Evolutionary conservation across 1,140 invertebrate genomes (phyloP), one percentile per base, ranked within the genome.

Genomic region (Aphelinus certus): DNA sequence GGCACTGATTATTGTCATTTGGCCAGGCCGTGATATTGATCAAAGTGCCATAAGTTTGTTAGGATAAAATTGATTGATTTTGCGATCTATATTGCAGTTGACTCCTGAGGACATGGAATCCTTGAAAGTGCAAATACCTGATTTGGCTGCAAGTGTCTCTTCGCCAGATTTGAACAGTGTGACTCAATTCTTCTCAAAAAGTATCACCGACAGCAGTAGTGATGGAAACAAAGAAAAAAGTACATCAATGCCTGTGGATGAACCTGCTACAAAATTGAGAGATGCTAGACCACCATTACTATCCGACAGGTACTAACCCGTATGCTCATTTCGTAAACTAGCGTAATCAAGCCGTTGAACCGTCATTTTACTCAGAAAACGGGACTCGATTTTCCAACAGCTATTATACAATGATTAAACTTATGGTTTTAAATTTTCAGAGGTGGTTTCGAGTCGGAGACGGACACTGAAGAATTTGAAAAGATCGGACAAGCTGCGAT

Each of bases 401-500:
- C 86, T 88, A 72, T 74, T 72, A 57, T 75, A 48, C 69, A 10
- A 69, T 69, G 45, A 58, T 71, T 51, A 42, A 26, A 51, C 26
- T 53, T 48, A n/a, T 63, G 46, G 42, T 1, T 55, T 3, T 58
- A 26, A 47, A n/a, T 1, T 73, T 74, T 49, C 80, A 89, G 80
- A 83, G 92, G 91, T 80, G 92, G 90, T 63, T 93, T 92, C 78
- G 94, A 94, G 81, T 95, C 93, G 3, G 94, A 95, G 87, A 94
- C 93, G 0, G 94, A 95, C 79, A 93, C 93, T 0, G 93, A 95
- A 83, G 94, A 95, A 77, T 95, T 95, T 85, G 94, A 95, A 82
- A 94, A 93, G 82, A 90, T 95, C 42, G 89, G 90, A 26, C 92
- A 92, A 80, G 91, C 89, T 76, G 88, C 88, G 0, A 86, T 88